phyloP scores from a whole-genome alignment of 2,113 vertebrate genomes.

The Pheucticus melanocephalus region DNA sequence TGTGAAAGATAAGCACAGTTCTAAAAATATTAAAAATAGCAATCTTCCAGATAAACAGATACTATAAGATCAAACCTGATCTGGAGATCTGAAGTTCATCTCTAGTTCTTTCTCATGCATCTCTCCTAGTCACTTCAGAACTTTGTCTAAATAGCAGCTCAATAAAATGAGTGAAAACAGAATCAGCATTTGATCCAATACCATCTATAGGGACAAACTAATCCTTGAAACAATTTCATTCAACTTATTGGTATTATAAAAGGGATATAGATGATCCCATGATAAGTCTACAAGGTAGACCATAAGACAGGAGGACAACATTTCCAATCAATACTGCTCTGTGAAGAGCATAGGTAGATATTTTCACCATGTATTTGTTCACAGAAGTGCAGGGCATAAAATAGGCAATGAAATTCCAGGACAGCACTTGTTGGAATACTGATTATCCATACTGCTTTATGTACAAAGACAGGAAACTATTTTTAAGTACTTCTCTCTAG shows the following conservation, averaged over 20 bases:
- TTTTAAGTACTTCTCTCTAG: not conserved
- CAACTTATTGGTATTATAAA: not conserved
- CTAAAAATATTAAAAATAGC: not conserved
- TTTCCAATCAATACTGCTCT: not conserved
- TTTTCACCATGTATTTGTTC: not conserved
- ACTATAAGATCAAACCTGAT: not conserved
- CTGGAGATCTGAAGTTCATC: not conserved
- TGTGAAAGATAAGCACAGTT: not conserved
- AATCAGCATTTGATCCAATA: not conserved
- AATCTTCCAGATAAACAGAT: not conserved
- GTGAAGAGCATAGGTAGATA: not conserved
- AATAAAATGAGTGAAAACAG: not conserved
- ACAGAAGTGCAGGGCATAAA: not conserved
- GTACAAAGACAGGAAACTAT: not conserved
- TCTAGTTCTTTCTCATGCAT: not conserved
- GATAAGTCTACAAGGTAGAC: not conserved
- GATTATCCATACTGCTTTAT: not conserved
- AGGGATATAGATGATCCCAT: not conserved
- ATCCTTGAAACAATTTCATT: not conserved
- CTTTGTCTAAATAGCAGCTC: not conserved
- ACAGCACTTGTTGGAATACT: not conserved
- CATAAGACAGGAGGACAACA: not conserved
- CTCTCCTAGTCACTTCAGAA: not conserved
- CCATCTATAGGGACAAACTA: not conserved
- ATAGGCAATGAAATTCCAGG: not conserved